Base-by-base conservation (phyloP, 2,113 vertebrate species). In the Erythrocebus patas region DNA sequence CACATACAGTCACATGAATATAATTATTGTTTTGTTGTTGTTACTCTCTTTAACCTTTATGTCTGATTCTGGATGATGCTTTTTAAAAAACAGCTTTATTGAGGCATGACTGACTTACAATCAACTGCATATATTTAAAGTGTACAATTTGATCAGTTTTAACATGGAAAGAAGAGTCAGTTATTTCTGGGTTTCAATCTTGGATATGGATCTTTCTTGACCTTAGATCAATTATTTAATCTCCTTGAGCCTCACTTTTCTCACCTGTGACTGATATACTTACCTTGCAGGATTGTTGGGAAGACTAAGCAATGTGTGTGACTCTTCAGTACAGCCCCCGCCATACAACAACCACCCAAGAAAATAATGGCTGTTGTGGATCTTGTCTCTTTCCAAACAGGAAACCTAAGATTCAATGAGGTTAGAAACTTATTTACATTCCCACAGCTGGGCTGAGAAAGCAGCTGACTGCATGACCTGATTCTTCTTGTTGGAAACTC, bases 41-140 rank as follows among this genome's bases (percentile, higher is more conserved):
- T 30, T 92, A 6, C 23, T 87, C 30, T 94, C 80, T 84, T 91
- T 57, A 90, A 32, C 52, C 80, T 97, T 81, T 68, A 35, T 70
- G 32, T 66, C 68, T 82, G 55, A 82, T 84, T 94, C 38, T 80
- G 35, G 59, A 86, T 25, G 57, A 50, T 52, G 68, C 52, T 81
- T 96, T 95, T 43, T 38, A 40, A 84, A 64, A 57, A 68, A 43
- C 23, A 73, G 52, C 32, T 78, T 89, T 73, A 57, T 48, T 66
- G 35, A 86, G 10, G 11, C 73, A 55, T 35, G 57, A 82, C 23
- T 78, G 23, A 83, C 30, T 93, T 52, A 48, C 4, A 79, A n/a
- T 64, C 55, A 90, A 64, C 20, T 72, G 35, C 17, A 5, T 55
- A 7, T 55, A 38, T 85, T 72, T 55, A 30, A 85, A 84, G 18